Evolutionary conservation across 2,113 vertebrate genomes (phyloP).

Genomic region (Mormoops blainvillei): DNA sequence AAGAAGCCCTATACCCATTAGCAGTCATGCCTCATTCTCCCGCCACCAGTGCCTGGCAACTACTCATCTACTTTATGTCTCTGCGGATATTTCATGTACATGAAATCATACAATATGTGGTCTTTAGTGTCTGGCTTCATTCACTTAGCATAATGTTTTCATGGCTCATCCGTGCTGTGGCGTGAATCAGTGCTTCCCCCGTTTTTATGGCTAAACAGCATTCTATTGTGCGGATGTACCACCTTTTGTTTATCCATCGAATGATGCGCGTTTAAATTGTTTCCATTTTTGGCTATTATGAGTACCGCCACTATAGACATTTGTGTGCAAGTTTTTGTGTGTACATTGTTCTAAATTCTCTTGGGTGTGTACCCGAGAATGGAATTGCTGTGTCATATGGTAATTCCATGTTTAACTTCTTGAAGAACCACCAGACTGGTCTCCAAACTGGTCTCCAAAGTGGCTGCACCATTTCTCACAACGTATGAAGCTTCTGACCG

Average conservation of each 20-base stretch:
- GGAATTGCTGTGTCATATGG: background rate
- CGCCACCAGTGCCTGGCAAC: background rate
- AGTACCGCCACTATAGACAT: background rate
- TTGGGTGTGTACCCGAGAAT: background rate
- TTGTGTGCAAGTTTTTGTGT: background rate
- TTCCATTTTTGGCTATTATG: background rate
- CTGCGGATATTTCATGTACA: too few relatives aligned
- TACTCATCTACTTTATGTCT: background rate
- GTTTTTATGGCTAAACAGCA: too few relatives aligned
- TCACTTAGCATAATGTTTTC: background rate
- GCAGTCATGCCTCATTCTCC: background rate
- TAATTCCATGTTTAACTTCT: background rate
- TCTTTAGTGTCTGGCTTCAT: background rate
- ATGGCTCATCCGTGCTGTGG: accelerated
- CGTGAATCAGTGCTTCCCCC: background rate
- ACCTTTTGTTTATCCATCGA: background rate
- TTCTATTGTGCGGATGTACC: accelerated
- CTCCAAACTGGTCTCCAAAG: background rate
- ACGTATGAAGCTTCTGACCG: accelerated
- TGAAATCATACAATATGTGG: background rate
- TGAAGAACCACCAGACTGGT: background rate
- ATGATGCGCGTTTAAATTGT: background rate
- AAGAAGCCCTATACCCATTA: background rate
- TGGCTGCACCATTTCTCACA: background rate
- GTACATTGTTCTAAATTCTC: background rate